phyloP scores from a whole-genome alignment of 2,797 vertebrate species.

The Dicrostonyx torquatus region DNA sequence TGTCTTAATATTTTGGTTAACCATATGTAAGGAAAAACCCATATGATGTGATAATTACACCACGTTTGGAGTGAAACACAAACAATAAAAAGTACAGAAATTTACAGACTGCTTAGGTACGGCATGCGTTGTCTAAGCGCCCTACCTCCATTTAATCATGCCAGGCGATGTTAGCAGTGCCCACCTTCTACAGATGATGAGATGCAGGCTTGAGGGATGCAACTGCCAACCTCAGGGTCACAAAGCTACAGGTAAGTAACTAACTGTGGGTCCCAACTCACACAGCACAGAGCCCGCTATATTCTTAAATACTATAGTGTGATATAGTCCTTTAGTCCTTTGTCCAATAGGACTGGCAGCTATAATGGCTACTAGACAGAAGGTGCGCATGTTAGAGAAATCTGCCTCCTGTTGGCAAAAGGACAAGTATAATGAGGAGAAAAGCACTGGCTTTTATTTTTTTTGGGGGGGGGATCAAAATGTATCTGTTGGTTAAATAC shows the following conservation, averaged over 20 bases:
- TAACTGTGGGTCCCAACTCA: background rate
- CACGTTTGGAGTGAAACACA: background rate
- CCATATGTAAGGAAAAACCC: background rate
- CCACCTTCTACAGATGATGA: conserved; percentile 41
- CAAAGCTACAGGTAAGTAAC: background rate
- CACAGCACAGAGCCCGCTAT: background rate
- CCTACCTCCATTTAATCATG: background rate
- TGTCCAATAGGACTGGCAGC: background rate
- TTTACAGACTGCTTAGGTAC: conserved; percentile 15
- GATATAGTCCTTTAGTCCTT: background rate
- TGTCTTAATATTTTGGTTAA: conserved; percentile 37
- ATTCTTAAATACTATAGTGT: background rate
- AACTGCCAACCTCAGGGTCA: background rate
- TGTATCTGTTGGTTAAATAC: conserved; percentile 2
- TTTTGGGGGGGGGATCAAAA: background rate
- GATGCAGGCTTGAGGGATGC: background rate
- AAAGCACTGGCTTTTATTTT: background rate
- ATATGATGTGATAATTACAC: background rate
- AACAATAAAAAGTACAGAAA: conserved; percentile 21
- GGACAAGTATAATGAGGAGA: background rate
- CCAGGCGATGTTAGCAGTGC: background rate
- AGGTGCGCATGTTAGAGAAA: background rate
- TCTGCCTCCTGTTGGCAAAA: background rate
- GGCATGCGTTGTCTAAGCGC: background rate
- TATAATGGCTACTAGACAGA: background rate